Evolutionary conservation across 2,797 vertebrate genomes (phyloP).

Genomic region (Taeniopygia guttata): DNA sequence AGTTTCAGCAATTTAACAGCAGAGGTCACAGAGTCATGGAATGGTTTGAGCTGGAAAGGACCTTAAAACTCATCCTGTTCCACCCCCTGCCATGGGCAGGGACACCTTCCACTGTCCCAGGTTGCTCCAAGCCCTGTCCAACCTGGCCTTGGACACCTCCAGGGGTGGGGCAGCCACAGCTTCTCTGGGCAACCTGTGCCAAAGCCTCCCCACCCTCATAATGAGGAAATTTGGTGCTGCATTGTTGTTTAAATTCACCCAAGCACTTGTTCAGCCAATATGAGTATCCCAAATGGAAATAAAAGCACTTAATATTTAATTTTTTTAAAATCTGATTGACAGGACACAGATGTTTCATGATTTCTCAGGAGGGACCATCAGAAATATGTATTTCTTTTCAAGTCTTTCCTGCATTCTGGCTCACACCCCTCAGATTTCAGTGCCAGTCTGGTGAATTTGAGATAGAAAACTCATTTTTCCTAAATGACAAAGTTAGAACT

Average conservation of each 20-base stretch:
- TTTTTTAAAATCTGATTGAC: background rate
- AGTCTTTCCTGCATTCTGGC: background rate
- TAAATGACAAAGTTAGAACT: background rate
- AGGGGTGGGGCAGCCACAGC: background rate
- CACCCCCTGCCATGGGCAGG: background rate
- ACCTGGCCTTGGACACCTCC: background rate
- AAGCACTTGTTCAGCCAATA: background rate
- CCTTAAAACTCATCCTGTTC: accelerated
- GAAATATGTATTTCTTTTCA: background rate
- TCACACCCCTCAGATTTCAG: background rate
- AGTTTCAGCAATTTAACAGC: background rate
- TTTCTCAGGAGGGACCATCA: background rate
- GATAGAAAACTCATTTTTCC: accelerated
- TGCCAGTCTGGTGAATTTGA: background rate
- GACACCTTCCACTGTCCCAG: accelerated
- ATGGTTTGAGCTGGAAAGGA: background rate
- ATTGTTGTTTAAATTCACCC: background rate
- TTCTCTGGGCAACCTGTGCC: background rate
- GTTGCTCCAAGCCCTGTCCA: accelerated
- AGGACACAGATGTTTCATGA: accelerated
- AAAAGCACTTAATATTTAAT: background rate
- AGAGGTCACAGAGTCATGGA: background rate
- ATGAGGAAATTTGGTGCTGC: background rate
- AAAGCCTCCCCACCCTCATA: background rate
- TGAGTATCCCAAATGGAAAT: background rate